Percentiles rank a stretch among this genome's conserved stretches.
phyloP scores from a whole-genome alignment of 2,113 vertebrate species.

The Nerophis lumbriciformis region DNA sequence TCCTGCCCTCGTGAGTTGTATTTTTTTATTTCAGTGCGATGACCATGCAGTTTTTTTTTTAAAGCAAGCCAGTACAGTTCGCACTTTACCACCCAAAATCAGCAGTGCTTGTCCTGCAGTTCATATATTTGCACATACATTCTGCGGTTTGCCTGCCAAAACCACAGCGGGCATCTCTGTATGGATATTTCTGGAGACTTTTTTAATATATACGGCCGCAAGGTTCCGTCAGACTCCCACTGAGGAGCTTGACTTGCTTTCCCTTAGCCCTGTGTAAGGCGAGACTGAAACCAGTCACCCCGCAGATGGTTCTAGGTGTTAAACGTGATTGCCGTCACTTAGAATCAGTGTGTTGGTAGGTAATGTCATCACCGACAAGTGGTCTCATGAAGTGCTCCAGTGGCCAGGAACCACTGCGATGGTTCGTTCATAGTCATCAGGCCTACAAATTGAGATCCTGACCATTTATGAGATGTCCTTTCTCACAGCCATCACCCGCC shows the following conservation, averaged over 20 bases:
- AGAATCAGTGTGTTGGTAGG: conserved; percentile 35
- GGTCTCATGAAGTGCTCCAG: conserved; percentile 46
- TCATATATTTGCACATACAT: background rate
- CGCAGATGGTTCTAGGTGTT: conserved; percentile 24
- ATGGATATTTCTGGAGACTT: conserved; percentile 14
- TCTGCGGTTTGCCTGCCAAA: conserved; percentile 7
- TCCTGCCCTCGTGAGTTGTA: background rate
- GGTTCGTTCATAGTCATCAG: conserved; percentile 8
- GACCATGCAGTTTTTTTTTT: conserved; percentile 1
- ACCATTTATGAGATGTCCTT: background rate
- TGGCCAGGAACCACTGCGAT: conserved; percentile 38
- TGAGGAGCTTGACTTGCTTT: conserved; percentile 9
- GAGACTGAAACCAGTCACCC: conserved; percentile 7
- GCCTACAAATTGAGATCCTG: background rate
- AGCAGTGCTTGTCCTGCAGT: conserved; percentile 4
- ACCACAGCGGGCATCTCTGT: conserved; percentile 1
- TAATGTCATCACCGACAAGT: conserved; percentile 41
- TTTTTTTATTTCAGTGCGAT: conserved; percentile 12
- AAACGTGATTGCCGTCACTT: conserved; percentile 43
- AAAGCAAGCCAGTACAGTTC: conserved; percentile 4
- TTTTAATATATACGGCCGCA: conserved; percentile 7
- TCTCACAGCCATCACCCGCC: conserved; percentile 11
- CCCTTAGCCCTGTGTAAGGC: conserved; percentile 1
- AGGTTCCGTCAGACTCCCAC: conserved; percentile 3
- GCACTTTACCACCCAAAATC: conserved; percentile 5